These are phyloP conservation scores for Tringa solitaria DNA, from an alignment of 2,113 vertebrate genomes.

Conservation along the genomic window DNA sequence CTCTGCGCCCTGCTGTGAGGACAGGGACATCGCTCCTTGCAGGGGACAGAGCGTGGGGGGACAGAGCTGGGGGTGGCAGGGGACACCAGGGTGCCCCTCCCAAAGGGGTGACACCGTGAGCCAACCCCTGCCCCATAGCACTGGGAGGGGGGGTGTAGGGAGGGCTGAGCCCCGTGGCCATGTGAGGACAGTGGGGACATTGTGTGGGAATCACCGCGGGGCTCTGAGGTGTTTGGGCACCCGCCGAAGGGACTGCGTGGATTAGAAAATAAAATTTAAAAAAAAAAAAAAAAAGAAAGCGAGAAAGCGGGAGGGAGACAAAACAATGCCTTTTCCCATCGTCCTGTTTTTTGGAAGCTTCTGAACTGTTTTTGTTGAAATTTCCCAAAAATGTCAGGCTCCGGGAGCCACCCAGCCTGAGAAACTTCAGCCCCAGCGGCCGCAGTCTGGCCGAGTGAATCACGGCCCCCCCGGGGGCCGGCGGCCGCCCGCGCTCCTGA, in stretches of 20 bases:
- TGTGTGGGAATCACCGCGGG: accelerated
- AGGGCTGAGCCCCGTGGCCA: background rate
- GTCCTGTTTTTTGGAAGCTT: conserved; percentile 51
- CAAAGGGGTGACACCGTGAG: background rate
- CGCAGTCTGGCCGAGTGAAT: conserved; percentile 27
- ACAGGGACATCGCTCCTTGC: background rate
- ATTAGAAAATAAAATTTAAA: background rate
- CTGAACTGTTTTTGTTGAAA: conserved; percentile 59
- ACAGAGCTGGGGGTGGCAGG: background rate
- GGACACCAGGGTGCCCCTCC: background rate
- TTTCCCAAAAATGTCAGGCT: conserved; percentile 55
- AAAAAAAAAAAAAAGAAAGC: background rate
- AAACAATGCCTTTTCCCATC: conserved; percentile 45
- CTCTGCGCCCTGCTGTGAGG: background rate
- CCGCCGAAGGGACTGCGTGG: accelerated
- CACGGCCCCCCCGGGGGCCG: background rate
- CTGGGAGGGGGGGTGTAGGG: too few relatives aligned
- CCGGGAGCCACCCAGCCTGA: conserved; percentile 53
- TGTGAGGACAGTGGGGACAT: background rate
- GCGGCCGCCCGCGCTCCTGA: background rate
- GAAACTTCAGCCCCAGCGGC: conserved; percentile 18
- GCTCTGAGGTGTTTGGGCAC: background rate
- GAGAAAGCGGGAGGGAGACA: background rate
- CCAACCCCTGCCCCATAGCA: background rate
- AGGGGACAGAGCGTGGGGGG: accelerated